phyloP scores from a whole-genome alignment of 2,113 vertebrate genomes.

The Thalassoma bifasciatum region DNA sequence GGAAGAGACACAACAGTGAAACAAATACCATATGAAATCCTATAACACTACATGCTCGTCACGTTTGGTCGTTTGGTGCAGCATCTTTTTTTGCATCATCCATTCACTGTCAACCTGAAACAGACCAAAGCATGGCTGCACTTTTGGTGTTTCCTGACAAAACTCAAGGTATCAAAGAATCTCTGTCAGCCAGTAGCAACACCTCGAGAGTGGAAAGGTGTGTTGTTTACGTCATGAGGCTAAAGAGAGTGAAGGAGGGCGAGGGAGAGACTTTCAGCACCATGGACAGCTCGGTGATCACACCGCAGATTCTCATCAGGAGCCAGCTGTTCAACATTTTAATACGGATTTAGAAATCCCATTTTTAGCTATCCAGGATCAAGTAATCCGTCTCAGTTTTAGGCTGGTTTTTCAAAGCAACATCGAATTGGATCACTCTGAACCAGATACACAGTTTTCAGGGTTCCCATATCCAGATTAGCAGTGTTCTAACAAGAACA shows the following conservation, averaged over 20 bases:
- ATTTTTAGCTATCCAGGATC: too few relatives aligned
- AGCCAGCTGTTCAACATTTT: too few relatives aligned
- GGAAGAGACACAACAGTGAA: conserved; percentile 8
- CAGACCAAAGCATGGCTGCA: background rate
- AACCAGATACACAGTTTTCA: too few relatives aligned
- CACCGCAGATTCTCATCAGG: conserved; percentile 4
- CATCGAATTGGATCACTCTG: too few relatives aligned
- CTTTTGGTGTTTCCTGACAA: background rate
- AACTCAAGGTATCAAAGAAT: background rate
- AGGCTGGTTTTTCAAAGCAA: too few relatives aligned
- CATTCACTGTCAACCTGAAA: background rate
- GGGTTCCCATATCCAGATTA: too few relatives aligned
- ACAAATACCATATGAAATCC: background rate
- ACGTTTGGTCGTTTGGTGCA: background rate
- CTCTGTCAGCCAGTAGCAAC: background rate
- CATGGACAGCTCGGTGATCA: conserved; percentile 62
- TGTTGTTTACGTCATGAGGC: too few relatives aligned
- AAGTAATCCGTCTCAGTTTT: too few relatives aligned
- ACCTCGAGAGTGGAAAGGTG: background rate
- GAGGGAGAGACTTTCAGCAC: conserved; percentile 53
- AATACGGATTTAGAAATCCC: too few relatives aligned
- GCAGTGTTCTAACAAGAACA: too few relatives aligned
- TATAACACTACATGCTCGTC: background rate
- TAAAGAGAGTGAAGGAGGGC: background rate
- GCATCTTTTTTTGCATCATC: background rate